Percentiles rank a stretch among this genome's conserved stretches.
Conservation (phyloP, 2,888 invertebrate species). For the Clanis bilineata region DNA sequence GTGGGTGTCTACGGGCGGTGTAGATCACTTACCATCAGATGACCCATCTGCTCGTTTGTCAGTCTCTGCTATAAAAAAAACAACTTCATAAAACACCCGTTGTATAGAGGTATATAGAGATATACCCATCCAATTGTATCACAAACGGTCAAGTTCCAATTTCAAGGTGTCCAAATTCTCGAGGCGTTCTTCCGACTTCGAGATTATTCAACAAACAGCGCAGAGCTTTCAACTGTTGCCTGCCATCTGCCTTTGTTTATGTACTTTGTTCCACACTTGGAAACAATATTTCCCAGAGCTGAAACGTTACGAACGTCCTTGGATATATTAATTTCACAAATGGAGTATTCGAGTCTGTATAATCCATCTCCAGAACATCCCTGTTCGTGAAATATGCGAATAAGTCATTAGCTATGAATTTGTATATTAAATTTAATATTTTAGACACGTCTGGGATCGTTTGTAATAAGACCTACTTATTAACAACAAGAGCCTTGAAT, state of each 20-base stretch:
- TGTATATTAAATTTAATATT: not conserved
- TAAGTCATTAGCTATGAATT: not conserved
- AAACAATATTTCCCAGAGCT: conserved; percentile 7
- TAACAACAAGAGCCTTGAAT: not conserved
- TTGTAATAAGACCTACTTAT: not conserved
- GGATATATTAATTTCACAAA: conserved; percentile 21
- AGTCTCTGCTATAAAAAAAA: too few species aligned
- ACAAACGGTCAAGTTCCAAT: not conserved
- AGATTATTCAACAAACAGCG: conserved; percentile 9
- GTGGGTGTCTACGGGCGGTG: too few species aligned
- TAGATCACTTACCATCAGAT: too few species aligned
- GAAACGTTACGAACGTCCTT: conserved; percentile 17
- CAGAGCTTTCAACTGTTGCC: not conserved
- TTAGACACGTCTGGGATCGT: not conserved
- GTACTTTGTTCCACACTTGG: conserved; percentile 12
- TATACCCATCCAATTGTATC: not conserved
- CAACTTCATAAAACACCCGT: too few species aligned
- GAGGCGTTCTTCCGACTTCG: conserved; percentile 1
- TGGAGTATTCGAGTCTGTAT: conserved; percentile 12
- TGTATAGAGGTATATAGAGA: too few species aligned
- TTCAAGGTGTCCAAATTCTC: conserved; percentile 1
- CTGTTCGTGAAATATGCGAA: not conserved
- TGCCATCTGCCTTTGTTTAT: conserved; percentile 5
- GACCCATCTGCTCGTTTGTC: too few species aligned
- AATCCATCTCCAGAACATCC: not conserved